Base-by-base conservation (phyloP, 2,888 invertebrate genomes). In the Peribatodes rhomboidaria region DNA sequence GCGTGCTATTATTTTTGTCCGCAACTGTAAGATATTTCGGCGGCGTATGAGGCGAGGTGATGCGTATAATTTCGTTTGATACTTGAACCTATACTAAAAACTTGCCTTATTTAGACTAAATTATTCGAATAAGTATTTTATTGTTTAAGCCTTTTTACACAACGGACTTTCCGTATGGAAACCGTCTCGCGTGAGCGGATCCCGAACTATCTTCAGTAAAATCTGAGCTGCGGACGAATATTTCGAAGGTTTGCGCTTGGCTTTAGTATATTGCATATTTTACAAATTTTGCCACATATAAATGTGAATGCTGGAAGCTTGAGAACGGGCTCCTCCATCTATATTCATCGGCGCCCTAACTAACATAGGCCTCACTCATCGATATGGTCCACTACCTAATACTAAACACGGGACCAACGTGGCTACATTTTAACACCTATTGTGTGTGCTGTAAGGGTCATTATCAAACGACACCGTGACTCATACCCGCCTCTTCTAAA, bases 351-450 rank as follows among this genome's bases (percentile, higher is more conserved):
- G n/a, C 54, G 54, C 61, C 47, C 61, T 53, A 54, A 54, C 35
- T 54, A 54, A 54, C 27, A 11, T 54, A 50, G 22, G 42, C 33
- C 54, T n/a, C n/a, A n/a, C 41, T 47, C 54, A 39, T 52, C 53
- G 62, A 65, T 69, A 68, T 73, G 78, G 81, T 76, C 80, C 81
- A 75, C 56, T 67, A 67, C 64, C 60, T 62, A 41, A 33, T 20
- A 14, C 55, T 47, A 37, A 50, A 44, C 49, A 18, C 44, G 80
- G 84, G 84, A 84, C 84, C 84, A 84, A 84, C 50, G 71, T 67
- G 74, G 71, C 74, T 73, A 73, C 47, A 47, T 55, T 60, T 61
- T 68, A 33, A 41, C 41, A 63, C 59, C 33, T 64, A 54, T 58
- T 47, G 46, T 49, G 35, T 56, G 49, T 20, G 42, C 18, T 37